Conservation (phyloP, 2,113 vertebrate genomes). For the Trogon melanurus region DNA sequence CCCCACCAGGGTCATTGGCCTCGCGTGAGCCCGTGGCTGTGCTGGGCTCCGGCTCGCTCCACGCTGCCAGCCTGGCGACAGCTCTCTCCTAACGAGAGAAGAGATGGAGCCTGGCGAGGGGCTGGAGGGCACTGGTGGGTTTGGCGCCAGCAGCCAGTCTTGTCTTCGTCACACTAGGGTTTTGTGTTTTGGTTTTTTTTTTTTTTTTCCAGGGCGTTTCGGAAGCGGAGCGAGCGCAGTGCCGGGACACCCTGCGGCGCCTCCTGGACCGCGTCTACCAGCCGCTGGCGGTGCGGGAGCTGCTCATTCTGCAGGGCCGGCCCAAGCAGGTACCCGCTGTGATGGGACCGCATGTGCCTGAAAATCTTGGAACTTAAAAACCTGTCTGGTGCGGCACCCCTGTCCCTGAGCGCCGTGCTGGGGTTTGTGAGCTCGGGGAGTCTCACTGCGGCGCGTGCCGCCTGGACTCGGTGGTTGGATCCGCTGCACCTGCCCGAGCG, state of each 20-base stretch:
- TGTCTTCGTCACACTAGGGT: neutral
- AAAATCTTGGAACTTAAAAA: neutral
- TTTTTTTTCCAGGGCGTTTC: constrained; percentile 75
- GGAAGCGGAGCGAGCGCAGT: constrained; percentile 74
- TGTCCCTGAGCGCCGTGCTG: rapidly evolving
- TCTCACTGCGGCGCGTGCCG: rapidly evolving
- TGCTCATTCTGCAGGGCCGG: constrained; percentile 90
- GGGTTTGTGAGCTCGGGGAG: neutral
- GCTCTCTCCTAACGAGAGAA: too few relatives aligned
- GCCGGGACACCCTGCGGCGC: constrained; percentile 75
- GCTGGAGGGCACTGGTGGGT: neutral
- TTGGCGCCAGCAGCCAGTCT: rapidly evolving
- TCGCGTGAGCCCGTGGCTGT: rapidly evolving
- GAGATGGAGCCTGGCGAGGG: rapidly evolving
- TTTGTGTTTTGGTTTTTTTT: neutral
- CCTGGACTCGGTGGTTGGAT: neutral
- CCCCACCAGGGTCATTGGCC: too few relatives aligned
- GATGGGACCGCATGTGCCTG: neutral
- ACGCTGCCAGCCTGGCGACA: too few relatives aligned
- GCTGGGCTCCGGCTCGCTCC: rapidly evolving
- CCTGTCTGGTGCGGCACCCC: rapidly evolving
- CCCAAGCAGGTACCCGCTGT: constrained; percentile 82
- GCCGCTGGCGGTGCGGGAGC: constrained; percentile 88
- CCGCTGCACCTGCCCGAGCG: rapidly evolving
- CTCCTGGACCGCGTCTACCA: constrained; percentile 89